Evolutionary conservation across 2,797 vertebrate genomes (phyloP).

Genomic region (Rachycentron canadum): DNA sequence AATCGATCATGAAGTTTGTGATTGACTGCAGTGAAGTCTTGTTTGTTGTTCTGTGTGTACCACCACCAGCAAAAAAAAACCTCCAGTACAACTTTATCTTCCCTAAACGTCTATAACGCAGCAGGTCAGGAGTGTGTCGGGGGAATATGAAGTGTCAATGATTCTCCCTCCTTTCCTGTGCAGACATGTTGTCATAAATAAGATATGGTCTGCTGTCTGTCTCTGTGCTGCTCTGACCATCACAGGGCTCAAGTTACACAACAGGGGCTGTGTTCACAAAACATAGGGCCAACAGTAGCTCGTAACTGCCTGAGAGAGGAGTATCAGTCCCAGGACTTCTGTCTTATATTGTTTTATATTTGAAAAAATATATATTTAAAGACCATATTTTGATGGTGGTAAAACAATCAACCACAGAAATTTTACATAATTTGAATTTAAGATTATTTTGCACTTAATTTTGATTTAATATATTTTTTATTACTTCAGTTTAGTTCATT

Average conservation of each 20-base stretch:
- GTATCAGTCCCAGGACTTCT: background rate
- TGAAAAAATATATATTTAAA: too few relatives aligned
- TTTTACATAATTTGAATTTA: too few relatives aligned
- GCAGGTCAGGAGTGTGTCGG: background rate
- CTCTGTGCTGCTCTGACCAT: slow-evolving; percentile 7
- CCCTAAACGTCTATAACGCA: background rate
- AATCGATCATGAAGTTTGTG: slow-evolving; percentile 27
- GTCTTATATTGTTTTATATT: too few relatives aligned
- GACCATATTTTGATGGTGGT: too few relatives aligned
- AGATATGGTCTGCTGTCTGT: slow-evolving; percentile 54
- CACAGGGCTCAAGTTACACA: slow-evolving; percentile 25
- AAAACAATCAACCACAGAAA: too few relatives aligned
- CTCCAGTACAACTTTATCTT: background rate
- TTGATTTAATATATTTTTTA: too few relatives aligned
- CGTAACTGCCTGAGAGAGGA: background rate
- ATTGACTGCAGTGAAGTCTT: background rate
- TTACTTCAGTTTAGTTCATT: too few relatives aligned
- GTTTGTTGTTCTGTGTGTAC: background rate
- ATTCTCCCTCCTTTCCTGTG: slow-evolving; percentile 8
- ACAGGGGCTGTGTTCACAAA: background rate
- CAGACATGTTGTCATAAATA: slow-evolving; percentile 68
- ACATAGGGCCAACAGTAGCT: background rate
- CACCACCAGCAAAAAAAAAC: background rate
- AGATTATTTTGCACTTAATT: too few relatives aligned
- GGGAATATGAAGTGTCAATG: background rate